Evolutionary conservation across 2,113 vertebrate species (phyloP), one percentile per base, ranked within the genome.

Genomic region (Solenodon paradoxus): DNA sequence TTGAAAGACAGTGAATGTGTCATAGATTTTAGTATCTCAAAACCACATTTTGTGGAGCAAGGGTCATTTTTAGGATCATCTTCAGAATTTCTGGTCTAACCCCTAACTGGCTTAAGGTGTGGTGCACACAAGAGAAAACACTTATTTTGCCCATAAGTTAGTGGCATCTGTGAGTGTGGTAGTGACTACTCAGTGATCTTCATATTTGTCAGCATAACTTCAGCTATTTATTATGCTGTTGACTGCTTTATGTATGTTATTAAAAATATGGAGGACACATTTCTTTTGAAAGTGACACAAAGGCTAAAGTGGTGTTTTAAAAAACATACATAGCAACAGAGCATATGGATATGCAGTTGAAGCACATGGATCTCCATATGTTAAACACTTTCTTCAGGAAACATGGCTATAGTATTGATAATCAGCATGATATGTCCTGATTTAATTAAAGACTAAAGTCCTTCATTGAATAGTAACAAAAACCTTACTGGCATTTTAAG

Each of bases 311-410:
- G 55, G 66, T 80, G 96, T 97, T 98, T 98, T 96, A 69, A 96
- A 97, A 74, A 45, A 88, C 95, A 94, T 97, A 94, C 61, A 95
- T 97, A 17, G 97, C 96, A 96, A 92, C 75, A 93, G 96, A 98
- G n/a, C 98, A 98, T 97, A 98, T 98, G 97, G 97, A 89, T 96
- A 74, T 95, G 1, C 32, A 97, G 97, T 81, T 9, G 95, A 98
- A 98, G 32, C 98, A 98, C 98, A 98, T 92, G 97, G 95, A 3
- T 95, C 75, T 97, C 90, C 97, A 97, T 98, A 98, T 98, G 97
- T 90, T 97, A 80, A 94, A 97, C 55, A 80, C 55, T 98, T 93
- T 98, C 93, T 98, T 97, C 93, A 97, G 94, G 94, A 97, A 96
- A 84, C 30, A 69, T 45, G 94, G 69, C 49, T 96, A 38, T 53